Conservation (phyloP, 2,113 vertebrate genomes). For the Canis aureus region DNA sequence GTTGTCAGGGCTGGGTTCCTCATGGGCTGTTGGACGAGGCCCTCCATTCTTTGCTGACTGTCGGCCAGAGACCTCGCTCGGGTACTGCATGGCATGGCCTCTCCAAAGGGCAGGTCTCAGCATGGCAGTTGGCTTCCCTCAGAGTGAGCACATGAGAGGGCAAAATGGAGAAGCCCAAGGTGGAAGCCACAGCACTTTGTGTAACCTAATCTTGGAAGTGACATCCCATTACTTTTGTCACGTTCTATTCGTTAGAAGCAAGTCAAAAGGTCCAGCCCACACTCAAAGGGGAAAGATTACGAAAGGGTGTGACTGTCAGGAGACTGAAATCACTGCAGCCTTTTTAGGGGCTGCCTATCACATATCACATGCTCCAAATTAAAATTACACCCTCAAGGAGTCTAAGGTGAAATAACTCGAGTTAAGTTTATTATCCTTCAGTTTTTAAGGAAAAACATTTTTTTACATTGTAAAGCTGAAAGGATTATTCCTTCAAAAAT, state of each 20-base stretch:
- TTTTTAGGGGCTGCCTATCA: not conserved
- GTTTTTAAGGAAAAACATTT: slow-evolving; percentile 41
- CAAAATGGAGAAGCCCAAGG: not conserved
- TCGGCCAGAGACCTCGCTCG: not conserved
- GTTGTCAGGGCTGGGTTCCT: not conserved
- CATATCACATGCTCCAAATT: slow-evolving; percentile 7
- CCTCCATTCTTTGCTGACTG: not conserved
- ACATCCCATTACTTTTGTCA: slow-evolving; percentile 47
- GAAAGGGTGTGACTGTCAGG: not conserved
- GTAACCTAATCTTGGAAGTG: slow-evolving; percentile 60
- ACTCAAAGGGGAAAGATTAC: slow-evolving; percentile 13
- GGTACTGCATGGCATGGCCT: not conserved
- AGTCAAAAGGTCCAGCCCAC: slow-evolving; percentile 57
- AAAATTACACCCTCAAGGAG: slow-evolving; percentile 54
- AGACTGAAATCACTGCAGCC: not conserved
- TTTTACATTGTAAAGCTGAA: slow-evolving; percentile 72
- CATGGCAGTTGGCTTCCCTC: not conserved
- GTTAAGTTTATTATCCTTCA: slow-evolving; percentile 38
- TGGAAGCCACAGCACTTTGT: slow-evolving; percentile 23
- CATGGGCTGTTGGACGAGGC: not conserved
- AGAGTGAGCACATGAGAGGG: not conserved
- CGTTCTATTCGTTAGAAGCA: slow-evolving; percentile 60
- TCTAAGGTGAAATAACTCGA: not conserved
- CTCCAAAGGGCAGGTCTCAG: not conserved
- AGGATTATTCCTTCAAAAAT: slow-evolving; percentile 90